A percentile compares a stretch with the other conserved stretches of the same genome.
These are phyloP conservation scores for Holothuria scabra DNA, from an alignment of 53 echinoderm and acorn worm species.

Conservation along the genomic window DNA sequence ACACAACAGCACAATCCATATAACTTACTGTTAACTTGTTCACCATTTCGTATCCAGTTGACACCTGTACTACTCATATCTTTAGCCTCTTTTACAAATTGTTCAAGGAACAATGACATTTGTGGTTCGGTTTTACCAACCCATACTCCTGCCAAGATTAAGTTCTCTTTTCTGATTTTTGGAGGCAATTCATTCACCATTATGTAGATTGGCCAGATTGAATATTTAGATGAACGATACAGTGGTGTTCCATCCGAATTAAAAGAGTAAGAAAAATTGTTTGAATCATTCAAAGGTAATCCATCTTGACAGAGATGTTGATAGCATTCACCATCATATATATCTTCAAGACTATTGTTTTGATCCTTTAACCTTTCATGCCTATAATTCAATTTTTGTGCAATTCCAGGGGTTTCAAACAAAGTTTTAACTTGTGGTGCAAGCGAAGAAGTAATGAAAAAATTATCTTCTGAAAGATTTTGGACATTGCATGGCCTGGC, in stretches of 20 bases:
- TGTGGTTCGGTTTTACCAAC: slow-evolving; percentile 39
- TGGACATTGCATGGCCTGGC: not conserved
- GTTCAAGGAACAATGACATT: slow-evolving; percentile 5
- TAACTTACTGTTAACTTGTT: slow-evolving; percentile 41
- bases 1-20: slow-evolving; percentile 54
- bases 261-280: slow-evolving; percentile 10
- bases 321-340: not conserved
- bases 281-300: not conserved
- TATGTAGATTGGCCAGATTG: slow-evolving; percentile 39
- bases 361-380: not conserved
- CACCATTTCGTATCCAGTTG: not conserved
- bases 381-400: not conserved
- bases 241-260: slow-evolving; percentile 10
- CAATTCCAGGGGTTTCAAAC: not conserved
- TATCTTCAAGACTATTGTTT: not conserved
- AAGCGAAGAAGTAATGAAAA: not conserved
- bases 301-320: not conserved
- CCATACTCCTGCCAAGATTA: slow-evolving; percentile 33
- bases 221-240: slow-evolving; percentile 25
- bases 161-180: not conserved
- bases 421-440: not conserved
- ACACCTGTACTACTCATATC: slow-evolving; percentile 18
- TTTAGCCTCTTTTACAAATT: slow-evolving; percentile 23
- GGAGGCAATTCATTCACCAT: slow-evolving; percentile 41
- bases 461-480: not conserved